These are phyloP conservation scores for Todus mexicanus DNA, from an alignment of 2,797 vertebrate species.

Conservation along the genomic window DNA sequence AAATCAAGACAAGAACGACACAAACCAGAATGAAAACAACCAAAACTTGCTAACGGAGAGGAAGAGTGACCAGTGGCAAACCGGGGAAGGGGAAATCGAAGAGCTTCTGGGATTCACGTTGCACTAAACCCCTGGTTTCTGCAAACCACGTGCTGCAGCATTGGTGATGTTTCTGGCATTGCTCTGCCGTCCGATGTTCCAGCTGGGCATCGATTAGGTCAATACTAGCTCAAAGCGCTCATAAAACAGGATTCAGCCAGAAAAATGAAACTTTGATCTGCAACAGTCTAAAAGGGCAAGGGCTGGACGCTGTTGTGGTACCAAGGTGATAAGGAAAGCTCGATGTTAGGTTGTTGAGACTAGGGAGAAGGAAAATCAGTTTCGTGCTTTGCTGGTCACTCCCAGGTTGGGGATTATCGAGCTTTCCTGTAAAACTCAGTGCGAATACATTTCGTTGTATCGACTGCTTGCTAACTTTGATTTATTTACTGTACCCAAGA, in stretches of 20 bases:
- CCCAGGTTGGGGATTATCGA: background rate
- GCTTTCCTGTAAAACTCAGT: background rate
- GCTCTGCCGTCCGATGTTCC: background rate
- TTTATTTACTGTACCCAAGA: background rate
- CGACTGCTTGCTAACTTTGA: accelerated
- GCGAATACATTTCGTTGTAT: background rate
- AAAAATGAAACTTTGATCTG: background rate
- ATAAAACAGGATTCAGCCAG: background rate
- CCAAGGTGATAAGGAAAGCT: background rate
- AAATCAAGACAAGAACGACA: accelerated
- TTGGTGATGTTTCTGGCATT: accelerated
- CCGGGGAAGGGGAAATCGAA: accelerated
- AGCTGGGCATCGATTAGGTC: background rate
- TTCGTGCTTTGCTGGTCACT: accelerated
- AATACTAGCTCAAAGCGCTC: background rate
- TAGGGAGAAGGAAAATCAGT: background rate
- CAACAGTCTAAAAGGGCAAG: background rate
- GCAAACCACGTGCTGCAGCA: accelerated
- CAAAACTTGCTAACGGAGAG: too few relatives aligned
- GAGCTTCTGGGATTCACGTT: background rate
- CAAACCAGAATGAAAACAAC: background rate
- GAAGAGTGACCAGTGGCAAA: background rate
- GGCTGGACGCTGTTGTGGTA: background rate
- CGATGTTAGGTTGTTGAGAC: background rate
- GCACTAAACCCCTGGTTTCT: accelerated